phyloP scores from a whole-genome alignment of 2,113 vertebrate species.

The Hassar affinis region DNA sequence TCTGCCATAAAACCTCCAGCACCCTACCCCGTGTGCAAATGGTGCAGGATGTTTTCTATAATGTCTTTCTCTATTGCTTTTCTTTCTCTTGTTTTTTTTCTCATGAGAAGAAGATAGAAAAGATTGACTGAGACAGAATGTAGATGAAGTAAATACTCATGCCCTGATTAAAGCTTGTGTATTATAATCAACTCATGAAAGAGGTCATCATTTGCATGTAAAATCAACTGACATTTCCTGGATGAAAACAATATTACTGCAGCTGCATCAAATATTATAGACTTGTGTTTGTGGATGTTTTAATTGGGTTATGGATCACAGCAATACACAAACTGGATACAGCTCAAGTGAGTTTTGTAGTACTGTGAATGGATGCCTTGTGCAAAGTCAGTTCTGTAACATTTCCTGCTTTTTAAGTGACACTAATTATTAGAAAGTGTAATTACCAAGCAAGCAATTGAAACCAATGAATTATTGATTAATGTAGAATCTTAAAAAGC shows the following conservation, averaged over 20 bases:
- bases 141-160: constrained; percentile 49
- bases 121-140: constrained; percentile 17
- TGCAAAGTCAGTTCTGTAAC: constrained; percentile 9
- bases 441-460: constrained; percentile 18
- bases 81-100: background rate
- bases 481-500: constrained; percentile 8
- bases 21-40: background rate
- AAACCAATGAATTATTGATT: constrained; percentile 23
- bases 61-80: background rate
- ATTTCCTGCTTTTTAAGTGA: constrained; percentile 27
- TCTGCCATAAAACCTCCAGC: constrained; percentile 24
- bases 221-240: constrained; percentile 58
- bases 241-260: constrained; percentile 50
- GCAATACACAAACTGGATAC: constrained; percentile 22
- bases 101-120: constrained; percentile 13
- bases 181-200: constrained; percentile 53
- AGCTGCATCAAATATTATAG: constrained; percentile 49
- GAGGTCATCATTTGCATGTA: constrained; percentile 59
- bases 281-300: constrained; percentile 37
- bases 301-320: constrained; percentile 36
- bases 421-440: constrained; percentile 26
- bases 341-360: constrained; percentile 20
- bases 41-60: constrained; percentile 24
- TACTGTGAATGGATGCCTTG: background rate
- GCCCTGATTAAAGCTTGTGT: constrained; percentile 50